These are phyloP conservation scores for Pampusana beccarii DNA, from an alignment of 2,113 vertebrate species.

Conservation along the genomic window DNA sequence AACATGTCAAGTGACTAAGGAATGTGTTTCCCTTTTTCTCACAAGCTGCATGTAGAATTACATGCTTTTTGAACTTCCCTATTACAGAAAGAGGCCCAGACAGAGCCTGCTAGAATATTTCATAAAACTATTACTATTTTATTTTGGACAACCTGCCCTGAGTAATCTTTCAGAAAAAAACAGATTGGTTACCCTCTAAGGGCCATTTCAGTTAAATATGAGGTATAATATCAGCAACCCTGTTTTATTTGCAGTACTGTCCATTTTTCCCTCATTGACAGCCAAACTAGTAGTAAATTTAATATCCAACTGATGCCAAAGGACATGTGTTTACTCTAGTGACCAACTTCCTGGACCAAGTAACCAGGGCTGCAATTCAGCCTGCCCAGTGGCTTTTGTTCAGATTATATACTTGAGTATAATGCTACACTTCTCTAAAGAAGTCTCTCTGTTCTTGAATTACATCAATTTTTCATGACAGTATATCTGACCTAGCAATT, in stretches of 20 bases:
- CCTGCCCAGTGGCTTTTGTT: not conserved
- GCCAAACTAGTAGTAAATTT: not conserved
- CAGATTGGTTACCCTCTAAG: not conserved
- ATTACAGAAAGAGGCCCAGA: not conserved
- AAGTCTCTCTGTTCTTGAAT: not conserved
- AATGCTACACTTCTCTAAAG: not conserved
- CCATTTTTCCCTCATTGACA: not conserved
- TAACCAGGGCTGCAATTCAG: not conserved
- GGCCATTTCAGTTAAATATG: not conserved
- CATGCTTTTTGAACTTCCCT: not conserved
- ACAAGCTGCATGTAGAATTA: not conserved
- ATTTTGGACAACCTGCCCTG: not conserved
- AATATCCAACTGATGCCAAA: not conserved
- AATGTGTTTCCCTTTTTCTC: not conserved
- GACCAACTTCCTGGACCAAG: not conserved
- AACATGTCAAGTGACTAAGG: not conserved
- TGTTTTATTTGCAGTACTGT: not conserved
- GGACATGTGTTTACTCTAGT: not conserved
- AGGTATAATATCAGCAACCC: not conserved
- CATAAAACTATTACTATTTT: not conserved
- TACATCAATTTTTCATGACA: not conserved
- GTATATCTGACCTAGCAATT: not conserved
- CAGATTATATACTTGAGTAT: not conserved
- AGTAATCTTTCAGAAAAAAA: not conserved
- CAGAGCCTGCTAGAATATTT: not conserved